Percentiles rank a stretch among this genome's conserved stretches.
These are phyloP conservation scores for Podarcis cretensis DNA, from an alignment of 2,113 vertebrate species.

Conservation along the genomic window DNA sequence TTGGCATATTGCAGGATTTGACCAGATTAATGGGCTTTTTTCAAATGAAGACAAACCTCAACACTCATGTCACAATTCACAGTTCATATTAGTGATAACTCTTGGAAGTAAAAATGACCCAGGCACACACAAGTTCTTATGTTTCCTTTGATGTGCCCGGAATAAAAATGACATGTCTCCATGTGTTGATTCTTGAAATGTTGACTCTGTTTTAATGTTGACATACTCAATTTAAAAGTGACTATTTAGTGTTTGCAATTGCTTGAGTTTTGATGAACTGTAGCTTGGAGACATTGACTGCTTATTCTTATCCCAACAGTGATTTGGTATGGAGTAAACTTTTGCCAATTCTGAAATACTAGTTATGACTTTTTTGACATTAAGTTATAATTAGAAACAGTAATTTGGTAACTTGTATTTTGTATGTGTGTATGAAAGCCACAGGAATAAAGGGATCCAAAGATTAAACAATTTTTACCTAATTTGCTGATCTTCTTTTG, in stretches of 20 bases:
- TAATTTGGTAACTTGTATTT: slow-evolving; percentile 70
- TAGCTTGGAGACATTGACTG: slow-evolving; percentile 58
- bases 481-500: slow-evolving; percentile 66
- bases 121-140: slow-evolving; percentile 32
- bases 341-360: slow-evolving; percentile 63
- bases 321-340: slow-evolving; percentile 51
- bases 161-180: slow-evolving; percentile 51
- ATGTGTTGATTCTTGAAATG: slow-evolving; percentile 63
- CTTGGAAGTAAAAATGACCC: slow-evolving; percentile 62
- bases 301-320: slow-evolving; percentile 53
- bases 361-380: slow-evolving; percentile 64
- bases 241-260: slow-evolving; percentile 72
- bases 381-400: slow-evolving; percentile 51
- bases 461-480: slow-evolving; percentile 79
- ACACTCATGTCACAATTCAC: slow-evolving; percentile 68
- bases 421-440: slow-evolving; percentile 76
- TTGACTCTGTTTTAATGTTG: slow-evolving; percentile 75
- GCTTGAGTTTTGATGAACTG: slow-evolving; percentile 70
- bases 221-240: slow-evolving; percentile 67
- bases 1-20: slow-evolving; percentile 75
- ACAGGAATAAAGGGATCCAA: slow-evolving; percentile 84
- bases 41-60: slow-evolving; percentile 66
- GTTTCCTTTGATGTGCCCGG: slow-evolving; percentile 67
- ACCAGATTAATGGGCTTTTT: slow-evolving; percentile 74
- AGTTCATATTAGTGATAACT: slow-evolving; percentile 74